A percentile compares a stretch with the other conserved stretches of the same genome.
Evolutionary conservation across 1,140 invertebrate genomes (phyloP).

Genomic region (Panonychus citri): DNA sequence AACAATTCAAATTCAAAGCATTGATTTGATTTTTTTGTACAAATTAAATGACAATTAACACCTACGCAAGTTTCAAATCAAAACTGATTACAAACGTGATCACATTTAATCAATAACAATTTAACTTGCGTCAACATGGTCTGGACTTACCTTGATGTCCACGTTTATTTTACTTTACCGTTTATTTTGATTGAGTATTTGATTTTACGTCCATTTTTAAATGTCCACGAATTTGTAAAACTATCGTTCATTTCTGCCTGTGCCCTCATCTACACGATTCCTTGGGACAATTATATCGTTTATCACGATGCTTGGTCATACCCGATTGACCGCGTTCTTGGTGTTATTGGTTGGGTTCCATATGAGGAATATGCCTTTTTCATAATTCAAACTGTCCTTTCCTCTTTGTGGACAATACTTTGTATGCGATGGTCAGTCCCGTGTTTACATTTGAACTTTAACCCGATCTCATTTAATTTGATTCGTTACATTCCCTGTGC

Average conservation of each 20-base stretch:
- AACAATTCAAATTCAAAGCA: too few relatives aligned
- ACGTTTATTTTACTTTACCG: not conserved
- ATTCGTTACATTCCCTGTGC: not conserved
- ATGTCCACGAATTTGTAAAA: not conserved
- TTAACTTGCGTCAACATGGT: not conserved
- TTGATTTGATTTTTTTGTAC: too few relatives aligned
- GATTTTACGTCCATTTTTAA: not conserved
- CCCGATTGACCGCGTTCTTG: not conserved
- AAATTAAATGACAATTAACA: too few relatives aligned
- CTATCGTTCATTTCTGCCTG: not conserved
- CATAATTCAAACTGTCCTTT: not conserved
- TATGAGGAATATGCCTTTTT: not conserved
- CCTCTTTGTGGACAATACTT: not conserved
- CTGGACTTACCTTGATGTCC: not conserved
- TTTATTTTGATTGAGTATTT: not conserved
- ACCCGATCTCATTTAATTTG: not conserved
- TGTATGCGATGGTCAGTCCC: not conserved
- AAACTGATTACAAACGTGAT: too few relatives aligned
- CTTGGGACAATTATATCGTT: constrained; percentile 1
- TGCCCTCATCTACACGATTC: not conserved
- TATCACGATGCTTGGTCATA: not conserved
- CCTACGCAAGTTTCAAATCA: too few relatives aligned
- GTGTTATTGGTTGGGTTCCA: not conserved
- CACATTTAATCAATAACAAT: too few relatives aligned
- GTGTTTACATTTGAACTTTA: not conserved